Percentiles rank a stretch among this genome's conserved stretches.
Evolutionary conservation across 2,797 vertebrate genomes (phyloP).

Genomic region (Meda fulgida): DNA sequence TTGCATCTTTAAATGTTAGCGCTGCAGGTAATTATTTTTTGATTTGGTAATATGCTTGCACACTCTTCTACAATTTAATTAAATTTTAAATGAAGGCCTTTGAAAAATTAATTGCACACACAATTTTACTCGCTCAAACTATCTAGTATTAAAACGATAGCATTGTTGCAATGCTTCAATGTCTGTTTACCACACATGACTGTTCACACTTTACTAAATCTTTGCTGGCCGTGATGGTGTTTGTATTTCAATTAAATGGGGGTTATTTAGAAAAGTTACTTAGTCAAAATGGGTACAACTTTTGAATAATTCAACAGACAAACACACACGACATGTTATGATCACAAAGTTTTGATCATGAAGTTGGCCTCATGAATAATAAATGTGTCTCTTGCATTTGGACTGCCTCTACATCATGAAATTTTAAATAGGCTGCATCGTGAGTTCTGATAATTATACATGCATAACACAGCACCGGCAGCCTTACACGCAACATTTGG

Average conservation of each 20-base stretch:
- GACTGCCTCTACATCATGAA: slow-evolving; percentile 62
- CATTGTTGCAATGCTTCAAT: neutral
- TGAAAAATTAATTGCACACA: slow-evolving; percentile 31
- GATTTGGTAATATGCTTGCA: slow-evolving; percentile 6
- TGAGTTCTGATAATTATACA: slow-evolving; percentile 61
- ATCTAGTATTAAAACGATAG: slow-evolving; percentile 2
- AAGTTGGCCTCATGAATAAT: slow-evolving; percentile 69
- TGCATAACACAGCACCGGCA: slow-evolving; percentile 36
- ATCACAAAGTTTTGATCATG: slow-evolving; percentile 67
- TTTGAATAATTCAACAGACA: slow-evolving; percentile 74
- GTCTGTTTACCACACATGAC: neutral
- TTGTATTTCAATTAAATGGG: slow-evolving; percentile 38
- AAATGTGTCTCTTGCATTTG: slow-evolving; percentile 64
- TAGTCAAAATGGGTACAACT: slow-evolving; percentile 48
- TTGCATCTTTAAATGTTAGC: neutral
- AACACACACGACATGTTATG: slow-evolving; percentile 68
- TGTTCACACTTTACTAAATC: neutral
- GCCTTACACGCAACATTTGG: slow-evolving; percentile 44
- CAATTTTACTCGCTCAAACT: slow-evolving; percentile 12
- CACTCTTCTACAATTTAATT: slow-evolving; percentile 20
- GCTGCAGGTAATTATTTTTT: slow-evolving; percentile 13
- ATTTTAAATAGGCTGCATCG: slow-evolving; percentile 64
- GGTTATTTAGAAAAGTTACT: slow-evolving; percentile 43
- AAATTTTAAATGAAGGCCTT: slow-evolving; percentile 13
- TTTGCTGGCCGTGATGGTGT: slow-evolving; percentile 17